These are phyloP conservation scores for Phaedon cochleariae DNA, from an alignment of 2,888 invertebrate genomes.

Conservation along the genomic window DNA sequence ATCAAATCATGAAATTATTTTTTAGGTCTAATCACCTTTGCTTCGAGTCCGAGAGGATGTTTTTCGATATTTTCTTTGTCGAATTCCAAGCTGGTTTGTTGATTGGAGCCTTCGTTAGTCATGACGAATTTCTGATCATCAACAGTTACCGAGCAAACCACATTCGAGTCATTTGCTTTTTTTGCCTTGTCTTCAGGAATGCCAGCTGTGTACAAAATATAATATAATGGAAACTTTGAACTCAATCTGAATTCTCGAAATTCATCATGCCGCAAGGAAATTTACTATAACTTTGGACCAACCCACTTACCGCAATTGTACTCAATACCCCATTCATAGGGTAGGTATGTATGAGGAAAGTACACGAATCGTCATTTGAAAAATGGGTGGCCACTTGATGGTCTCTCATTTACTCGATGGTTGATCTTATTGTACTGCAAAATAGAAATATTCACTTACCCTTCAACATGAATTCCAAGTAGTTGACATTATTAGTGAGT, in stretches of 20 bases:
- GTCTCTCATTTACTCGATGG: too few species aligned
- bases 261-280: too few species aligned
- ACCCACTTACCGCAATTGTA: too few species aligned
- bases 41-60: constrained; percentile 29
- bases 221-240: constrained; percentile 23
- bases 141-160: constrained; percentile 33
- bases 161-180: constrained; percentile 28
- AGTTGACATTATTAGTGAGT: constrained; percentile 46
- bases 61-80: constrained; percentile 43
- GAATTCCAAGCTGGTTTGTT: constrained; percentile 29
- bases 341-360: too few species aligned
- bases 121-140: constrained; percentile 42
- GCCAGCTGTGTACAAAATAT: constrained; percentile 19
- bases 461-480: constrained; percentile 39
- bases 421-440: constrained; percentile 7
- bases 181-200: constrained; percentile 42
- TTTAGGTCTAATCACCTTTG: constrained; percentile 30
- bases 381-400: too few species aligned
- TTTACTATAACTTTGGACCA: too few species aligned
- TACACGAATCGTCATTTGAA: too few species aligned
- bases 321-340: too few species aligned
- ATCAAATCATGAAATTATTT: too few species aligned
- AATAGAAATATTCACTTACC: constrained; percentile 37
- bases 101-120: constrained; percentile 27
- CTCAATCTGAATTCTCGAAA: too few species aligned